Conservation (phyloP, 1,140 invertebrate genomes). For the Adoxophyes honmai region DNA sequence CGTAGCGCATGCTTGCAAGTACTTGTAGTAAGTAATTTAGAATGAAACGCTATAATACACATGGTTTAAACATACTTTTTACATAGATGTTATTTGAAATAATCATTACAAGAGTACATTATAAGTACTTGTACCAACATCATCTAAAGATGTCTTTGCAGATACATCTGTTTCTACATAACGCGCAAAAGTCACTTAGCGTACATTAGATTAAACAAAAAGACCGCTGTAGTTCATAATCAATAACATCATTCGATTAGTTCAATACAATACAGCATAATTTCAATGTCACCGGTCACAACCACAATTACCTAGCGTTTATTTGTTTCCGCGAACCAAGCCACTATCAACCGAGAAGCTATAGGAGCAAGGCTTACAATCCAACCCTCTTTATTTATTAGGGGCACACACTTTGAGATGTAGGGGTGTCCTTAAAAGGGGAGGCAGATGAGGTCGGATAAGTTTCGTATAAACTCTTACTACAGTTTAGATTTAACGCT, state of each 20-base stretch:
- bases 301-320: not conserved
- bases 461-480: slow-evolving; percentile 3
- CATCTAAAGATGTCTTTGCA: too few relatives aligned
- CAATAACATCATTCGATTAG: slow-evolving; percentile 1
- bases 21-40: too few relatives aligned
- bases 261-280: slow-evolving; percentile 1
- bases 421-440: not conserved
- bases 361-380: not conserved
- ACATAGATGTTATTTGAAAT: too few relatives aligned
- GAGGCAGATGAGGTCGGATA: not conserved
- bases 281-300: slow-evolving; percentile 3
- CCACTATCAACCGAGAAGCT: not conserved
- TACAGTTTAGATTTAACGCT: not conserved
- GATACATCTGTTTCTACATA: too few relatives aligned
- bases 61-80: too few relatives aligned
- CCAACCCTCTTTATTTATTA: not conserved
- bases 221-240: not conserved
- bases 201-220: too few relatives aligned
- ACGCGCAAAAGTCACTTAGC: too few relatives aligned
- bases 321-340: not conserved
- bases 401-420: not conserved
- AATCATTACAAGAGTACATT: too few relatives aligned
- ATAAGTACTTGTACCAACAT: too few relatives aligned
- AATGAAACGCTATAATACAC: too few relatives aligned
- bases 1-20: too few relatives aligned